Evolutionary conservation across 92 coral and sea anemone species (phyloP), one percentile per base, ranked within the genome.

Genomic region (Paragorgia papillata): DNA sequence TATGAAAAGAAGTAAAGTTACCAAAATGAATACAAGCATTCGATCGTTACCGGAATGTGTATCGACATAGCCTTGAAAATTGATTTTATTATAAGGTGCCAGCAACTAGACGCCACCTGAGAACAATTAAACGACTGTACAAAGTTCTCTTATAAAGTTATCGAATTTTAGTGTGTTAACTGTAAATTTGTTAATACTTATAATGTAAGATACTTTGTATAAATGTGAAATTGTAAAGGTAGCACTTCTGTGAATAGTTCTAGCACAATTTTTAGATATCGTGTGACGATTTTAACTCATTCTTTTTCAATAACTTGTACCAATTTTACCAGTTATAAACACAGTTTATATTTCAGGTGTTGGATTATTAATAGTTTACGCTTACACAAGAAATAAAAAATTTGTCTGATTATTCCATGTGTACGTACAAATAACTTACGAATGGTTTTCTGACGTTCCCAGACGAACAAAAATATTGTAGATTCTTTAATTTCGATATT

Each of bases 161-260:
- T n/a, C 46, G 20, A 63, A 63, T 71, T 53, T 55, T 53, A 15
- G 37, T 51, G 63, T 55, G 33, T 71, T 70, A 33, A 58, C 63
- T 71, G 78, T 71, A 71, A 71, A 71, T 71, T 53, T 71, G 78
- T 71, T 55, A 37, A 54, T 53, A 71, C 78, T 19, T 53, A 53
- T 55, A 33, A 48, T 71, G 64, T 71, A 71, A 71, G 58, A 71
- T 71, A 71, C 58, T 56, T 57, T 71, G 78, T 71, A 71, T 2
- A 71, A 54, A 71, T 32, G 53, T 46, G 7, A 6, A 46, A 46
- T 7, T 46, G 53, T 46, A 7, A 46, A 46, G 53, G 9, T 46
- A 46, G 53, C 9, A 46, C n/a, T 46, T 46, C 53, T 46, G 53
- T 46, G 53, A 15, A 46, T 46, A 46, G 53, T 46, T 46, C 12